Evolutionary conservation across 2,888 invertebrate species (phyloP), one percentile per base, ranked within the genome.

Genomic region (Drosophila suboccidentalis): DNA sequence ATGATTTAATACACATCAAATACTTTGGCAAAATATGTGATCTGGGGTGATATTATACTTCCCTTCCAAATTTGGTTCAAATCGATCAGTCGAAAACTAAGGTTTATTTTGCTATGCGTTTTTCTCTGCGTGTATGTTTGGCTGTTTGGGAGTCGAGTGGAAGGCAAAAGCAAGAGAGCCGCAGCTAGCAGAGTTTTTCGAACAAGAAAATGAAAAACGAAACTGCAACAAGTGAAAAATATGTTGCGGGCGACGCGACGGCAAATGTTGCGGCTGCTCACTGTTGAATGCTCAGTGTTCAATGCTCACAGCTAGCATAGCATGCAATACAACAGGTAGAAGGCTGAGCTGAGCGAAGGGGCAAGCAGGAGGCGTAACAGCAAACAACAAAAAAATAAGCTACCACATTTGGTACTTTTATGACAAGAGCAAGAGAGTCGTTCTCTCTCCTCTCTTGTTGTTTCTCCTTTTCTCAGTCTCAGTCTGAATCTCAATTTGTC

Each of bases 201-300:
- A 71, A 90, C 87, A 83, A 87, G 82, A 89, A 89, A 87, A 87
- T 89, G 87, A 89, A 91, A 91, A 90, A 81, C 82, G 90, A 91
- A 89, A 90, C 83, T 91, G 82, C 83, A 90, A 90, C 87, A 91
- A 91, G 90, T 91, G 91, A 91, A 90, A 83, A 90, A 87, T 88
- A 87, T 90, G 85, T 87, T 75, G 81, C 84, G 86, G 82, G 64
- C 71, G 76, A 78, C 71, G 64, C 71, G 76, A 78, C 71, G 66
- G 63, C 63, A 53, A 53, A 75, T 47, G 61, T 50, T 59, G 68
- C 44, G 66, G 66, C 71, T 58, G 57, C 51, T 22, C 26, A 38
- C 46, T 38, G 43, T 19, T 43, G 9, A 15, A 9, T 55, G 57
- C 58, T 19, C 13, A 6, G 5, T 54, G 57, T 55, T 26, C 17